Percentiles rank a stretch among this genome's conserved stretches.
Evolutionary conservation across 2,113 vertebrate genomes (phyloP).

Genomic region (Oryzias celebensis): DNA sequence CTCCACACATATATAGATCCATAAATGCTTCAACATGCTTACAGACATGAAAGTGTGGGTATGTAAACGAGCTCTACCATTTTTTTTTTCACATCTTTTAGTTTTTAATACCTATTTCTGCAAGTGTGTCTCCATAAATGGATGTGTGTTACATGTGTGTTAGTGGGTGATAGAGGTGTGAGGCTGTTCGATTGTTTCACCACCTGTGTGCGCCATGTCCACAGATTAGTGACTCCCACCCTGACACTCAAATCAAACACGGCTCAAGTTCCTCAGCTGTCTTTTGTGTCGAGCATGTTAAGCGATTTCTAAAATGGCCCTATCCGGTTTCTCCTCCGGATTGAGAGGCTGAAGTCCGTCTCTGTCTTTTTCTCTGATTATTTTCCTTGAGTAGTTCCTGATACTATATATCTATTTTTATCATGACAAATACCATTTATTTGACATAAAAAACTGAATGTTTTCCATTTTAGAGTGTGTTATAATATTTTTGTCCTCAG

Average conservation of each 20-base stretch:
- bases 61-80: constrained; percentile 26
- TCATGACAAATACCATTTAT: not conserved
- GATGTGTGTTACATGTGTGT: constrained; percentile 1
- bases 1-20: constrained; percentile 15
- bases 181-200: constrained; percentile 79
- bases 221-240: constrained; percentile 72
- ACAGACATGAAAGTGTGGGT: constrained; percentile 14
- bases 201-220: constrained; percentile 75
- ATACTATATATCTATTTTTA: not conserved
- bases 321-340: constrained; percentile 70
- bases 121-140: not conserved
- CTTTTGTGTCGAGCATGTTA: constrained; percentile 76
- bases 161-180: constrained; percentile 28
- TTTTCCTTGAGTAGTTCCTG: not conserved
- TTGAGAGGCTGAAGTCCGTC: constrained; percentile 39
- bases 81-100: constrained; percentile 18
- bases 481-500: not conserved
- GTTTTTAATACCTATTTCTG: constrained; percentile 10
- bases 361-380: constrained; percentile 26
- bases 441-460: not conserved
- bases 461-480: not conserved
- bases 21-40: constrained; percentile 27
- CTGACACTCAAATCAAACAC: constrained; percentile 70
- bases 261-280: constrained; percentile 70
- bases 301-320: constrained; percentile 74